Conservation (phyloP, 2,113 vertebrate genomes). For the Hyperopisus bebe region DNA sequence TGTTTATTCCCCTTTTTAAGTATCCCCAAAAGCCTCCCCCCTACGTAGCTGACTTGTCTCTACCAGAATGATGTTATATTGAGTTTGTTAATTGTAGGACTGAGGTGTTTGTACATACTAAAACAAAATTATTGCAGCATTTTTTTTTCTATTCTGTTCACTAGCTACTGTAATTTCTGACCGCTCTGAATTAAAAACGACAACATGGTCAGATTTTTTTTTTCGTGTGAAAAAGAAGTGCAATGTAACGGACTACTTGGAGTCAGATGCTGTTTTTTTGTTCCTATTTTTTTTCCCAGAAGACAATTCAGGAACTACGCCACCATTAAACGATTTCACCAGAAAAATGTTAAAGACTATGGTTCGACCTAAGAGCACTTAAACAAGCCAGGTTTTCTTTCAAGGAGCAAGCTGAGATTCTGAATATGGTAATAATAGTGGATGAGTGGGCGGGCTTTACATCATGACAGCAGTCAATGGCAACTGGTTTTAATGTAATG, state of each 20-base stretch:
- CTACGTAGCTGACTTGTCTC: slow-evolving; percentile 28
- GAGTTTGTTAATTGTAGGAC: slow-evolving; percentile 40
- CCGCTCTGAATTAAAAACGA: slow-evolving; percentile 30
- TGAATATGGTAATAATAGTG: slow-evolving; percentile 21
- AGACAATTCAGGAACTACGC: slow-evolving; percentile 31
- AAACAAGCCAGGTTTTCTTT: slow-evolving; percentile 35
- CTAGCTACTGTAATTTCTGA: slow-evolving; percentile 43
- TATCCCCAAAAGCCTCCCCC: slow-evolving; percentile 19
- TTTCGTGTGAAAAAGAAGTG: slow-evolving; percentile 26
- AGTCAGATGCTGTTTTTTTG: slow-evolving; percentile 36
- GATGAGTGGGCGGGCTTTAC: not conserved
- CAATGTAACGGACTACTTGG: slow-evolving; percentile 40
- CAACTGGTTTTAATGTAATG: slow-evolving; percentile 27
- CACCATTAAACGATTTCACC: slow-evolving; percentile 27
- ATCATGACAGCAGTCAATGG: slow-evolving; percentile 28
- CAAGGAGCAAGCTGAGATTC: slow-evolving; percentile 22
- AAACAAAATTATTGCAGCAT: slow-evolving; percentile 34
- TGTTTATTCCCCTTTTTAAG: slow-evolving; percentile 26
- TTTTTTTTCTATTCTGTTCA: slow-evolving; percentile 42
- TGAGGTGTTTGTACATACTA: slow-evolving; percentile 45
- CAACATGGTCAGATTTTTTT: slow-evolving; percentile 12
- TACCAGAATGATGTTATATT: slow-evolving; percentile 42
- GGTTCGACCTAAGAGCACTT: slow-evolving; percentile 39
- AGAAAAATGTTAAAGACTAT: slow-evolving; percentile 11
- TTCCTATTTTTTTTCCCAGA: slow-evolving; percentile 33